Evolutionary conservation across 2,888 invertebrate genomes (phyloP).

Genomic region (Dasysyrphus albostriatus): DNA sequence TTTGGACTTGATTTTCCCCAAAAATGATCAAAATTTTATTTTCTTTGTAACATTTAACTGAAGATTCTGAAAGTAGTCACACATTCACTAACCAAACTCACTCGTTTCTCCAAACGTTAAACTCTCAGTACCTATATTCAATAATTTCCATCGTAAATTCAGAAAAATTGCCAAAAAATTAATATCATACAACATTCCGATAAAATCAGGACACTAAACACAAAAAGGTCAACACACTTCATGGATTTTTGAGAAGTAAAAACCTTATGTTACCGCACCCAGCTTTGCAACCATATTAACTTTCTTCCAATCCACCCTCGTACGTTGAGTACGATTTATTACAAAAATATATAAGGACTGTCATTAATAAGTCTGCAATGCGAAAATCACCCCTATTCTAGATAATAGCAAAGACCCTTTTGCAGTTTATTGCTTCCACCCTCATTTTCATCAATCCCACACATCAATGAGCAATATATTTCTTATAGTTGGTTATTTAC

Average conservation of each 20-base stretch:
- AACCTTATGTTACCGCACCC: not conserved
- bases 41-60: too few species aligned
- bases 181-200: not conserved
- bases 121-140: too few species aligned
- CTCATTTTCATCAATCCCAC: conserved; percentile 5
- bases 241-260: conserved; percentile 31
- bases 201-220: not conserved
- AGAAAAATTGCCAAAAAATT: not conserved
- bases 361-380: conserved; percentile 51
- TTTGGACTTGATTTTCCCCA: too few species aligned
- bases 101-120: too few species aligned
- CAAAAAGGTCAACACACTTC: not conserved
- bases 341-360: conserved; percentile 12
- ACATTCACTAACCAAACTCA: too few species aligned
- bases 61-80: too few species aligned
- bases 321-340: conserved; percentile 45
- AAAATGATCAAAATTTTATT: too few species aligned
- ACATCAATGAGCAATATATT: conserved; percentile 16
- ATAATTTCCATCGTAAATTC: not conserved
- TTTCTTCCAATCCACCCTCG: conserved; percentile 3
- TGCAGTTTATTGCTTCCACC: conserved; percentile 23
- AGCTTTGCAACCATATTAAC: not conserved
- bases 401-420: conserved; percentile 8
- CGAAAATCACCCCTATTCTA: conserved; percentile 25
- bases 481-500: conserved; percentile 6